Percentiles rank a stretch among this genome's conserved stretches.
Conservation (phyloP, 30 jellyfish, hydroid and myxozoan species). For the Cassiopea xamachana region DNA sequence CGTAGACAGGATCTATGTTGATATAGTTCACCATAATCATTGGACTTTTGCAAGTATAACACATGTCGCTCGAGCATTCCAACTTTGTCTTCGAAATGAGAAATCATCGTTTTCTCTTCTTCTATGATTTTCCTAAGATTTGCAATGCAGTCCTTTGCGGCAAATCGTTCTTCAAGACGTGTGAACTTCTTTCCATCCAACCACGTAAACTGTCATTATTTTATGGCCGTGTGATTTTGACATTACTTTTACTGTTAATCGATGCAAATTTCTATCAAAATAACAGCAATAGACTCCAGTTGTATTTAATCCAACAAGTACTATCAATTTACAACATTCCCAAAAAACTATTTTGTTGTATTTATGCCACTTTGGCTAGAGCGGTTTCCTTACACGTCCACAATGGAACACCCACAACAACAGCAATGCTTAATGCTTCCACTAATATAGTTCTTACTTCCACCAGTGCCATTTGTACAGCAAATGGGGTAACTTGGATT, state of each 20-base stretch:
- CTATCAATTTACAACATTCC: background rate
- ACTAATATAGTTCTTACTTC: too few relatives aligned
- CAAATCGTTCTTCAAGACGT: background rate
- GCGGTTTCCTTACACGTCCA: background rate
- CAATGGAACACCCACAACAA: background rate
- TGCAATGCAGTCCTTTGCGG: constrained; percentile 26
- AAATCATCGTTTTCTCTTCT: background rate
- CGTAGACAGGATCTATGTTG: constrained; percentile 23
- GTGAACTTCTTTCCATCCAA: background rate
- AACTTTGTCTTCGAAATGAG: constrained; percentile 15
- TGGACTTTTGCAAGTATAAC: background rate
- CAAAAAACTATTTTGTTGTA: background rate
- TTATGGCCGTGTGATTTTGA: background rate
- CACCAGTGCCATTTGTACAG: too few relatives aligned
- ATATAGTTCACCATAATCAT: constrained; percentile 17
- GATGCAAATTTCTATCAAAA: background rate
- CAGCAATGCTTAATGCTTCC: too few relatives aligned
- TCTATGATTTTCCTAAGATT: constrained; percentile 7
- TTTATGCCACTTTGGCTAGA: constrained; percentile 10
- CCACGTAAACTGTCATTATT: background rate
- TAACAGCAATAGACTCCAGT: background rate
- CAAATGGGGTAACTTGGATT: too few relatives aligned
- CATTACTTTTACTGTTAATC: background rate
- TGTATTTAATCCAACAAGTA: background rate
- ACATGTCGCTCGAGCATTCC: constrained; percentile 10